phyloP scores from a whole-genome alignment of 2,113 vertebrate genomes.

The Sturnira hondurensis region DNA sequence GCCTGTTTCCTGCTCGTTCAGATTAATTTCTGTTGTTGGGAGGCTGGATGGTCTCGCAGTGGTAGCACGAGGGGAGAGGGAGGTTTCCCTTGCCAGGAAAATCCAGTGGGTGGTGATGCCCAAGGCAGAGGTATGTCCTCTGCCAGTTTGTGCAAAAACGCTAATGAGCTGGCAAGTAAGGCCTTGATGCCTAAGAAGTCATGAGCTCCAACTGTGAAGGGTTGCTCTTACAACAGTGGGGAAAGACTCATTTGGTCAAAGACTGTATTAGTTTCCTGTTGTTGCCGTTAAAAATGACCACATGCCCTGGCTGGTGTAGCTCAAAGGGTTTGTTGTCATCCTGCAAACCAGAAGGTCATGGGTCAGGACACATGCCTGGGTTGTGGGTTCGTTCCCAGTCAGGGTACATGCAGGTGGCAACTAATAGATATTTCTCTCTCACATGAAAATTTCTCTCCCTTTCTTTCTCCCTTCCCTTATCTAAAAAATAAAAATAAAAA shows the following conservation, averaged over 20 bases:
- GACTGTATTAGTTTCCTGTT: not conserved
- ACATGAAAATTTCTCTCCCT: no score
- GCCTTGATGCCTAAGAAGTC: not conserved
- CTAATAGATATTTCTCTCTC: no score
- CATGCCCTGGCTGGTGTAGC: no score
- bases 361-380: no score
- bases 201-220: not conserved
- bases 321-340: no score
- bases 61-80: conserved; percentile 36
- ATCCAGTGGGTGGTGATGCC: conserved; percentile 56
- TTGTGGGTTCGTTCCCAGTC: no score
- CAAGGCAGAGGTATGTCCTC: conserved; percentile 46
- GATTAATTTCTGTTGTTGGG: conserved; percentile 56
- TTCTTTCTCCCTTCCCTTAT: no score
- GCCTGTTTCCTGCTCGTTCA: not conserved
- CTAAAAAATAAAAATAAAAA: no score
- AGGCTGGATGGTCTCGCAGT: conserved; percentile 43
- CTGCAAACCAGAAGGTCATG: no score
- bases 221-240: not conserved
- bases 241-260: no score
- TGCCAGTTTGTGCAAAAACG: not conserved
- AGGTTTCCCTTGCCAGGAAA: conserved; percentile 60
- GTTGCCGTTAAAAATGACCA: not conserved
- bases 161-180: not conserved
- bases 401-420: no score